Conservation (phyloP, 1,140 invertebrate species). For the Mactra quadrangularis region DNA sequence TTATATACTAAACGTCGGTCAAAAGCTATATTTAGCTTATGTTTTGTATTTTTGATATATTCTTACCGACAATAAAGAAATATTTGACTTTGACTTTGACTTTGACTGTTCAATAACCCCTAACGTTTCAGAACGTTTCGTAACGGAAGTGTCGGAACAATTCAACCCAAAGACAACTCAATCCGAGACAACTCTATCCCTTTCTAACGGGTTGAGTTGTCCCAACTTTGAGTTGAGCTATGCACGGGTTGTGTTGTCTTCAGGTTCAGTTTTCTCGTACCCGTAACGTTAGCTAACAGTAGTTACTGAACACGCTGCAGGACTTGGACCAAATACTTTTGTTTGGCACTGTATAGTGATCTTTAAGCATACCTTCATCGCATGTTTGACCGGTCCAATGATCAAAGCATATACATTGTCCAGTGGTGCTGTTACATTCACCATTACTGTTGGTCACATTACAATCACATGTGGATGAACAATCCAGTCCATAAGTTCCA, state of each 20-base stretch:
- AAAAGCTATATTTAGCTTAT: too few relatives aligned
- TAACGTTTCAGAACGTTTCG: too few relatives aligned
- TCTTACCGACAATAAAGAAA: too few relatives aligned
- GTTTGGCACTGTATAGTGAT: not conserved
- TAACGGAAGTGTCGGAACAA: too few relatives aligned
- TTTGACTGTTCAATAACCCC: too few relatives aligned
- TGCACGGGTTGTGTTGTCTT: not conserved
- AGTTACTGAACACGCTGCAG: too few relatives aligned
- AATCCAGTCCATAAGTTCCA: conserved; percentile 7
- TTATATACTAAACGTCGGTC: too few relatives aligned
- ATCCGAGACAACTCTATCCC: not conserved
- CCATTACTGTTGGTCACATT: not conserved
- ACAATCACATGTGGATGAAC: not conserved
- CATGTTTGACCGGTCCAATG: not conserved
- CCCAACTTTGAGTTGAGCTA: not conserved
- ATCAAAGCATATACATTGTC: not conserved
- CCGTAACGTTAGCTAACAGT: too few relatives aligned
- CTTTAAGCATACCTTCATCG: conserved; percentile 4
- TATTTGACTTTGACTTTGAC: too few relatives aligned
- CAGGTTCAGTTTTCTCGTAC: too few relatives aligned
- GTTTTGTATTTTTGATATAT: too few relatives aligned
- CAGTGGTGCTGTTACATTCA: not conserved
- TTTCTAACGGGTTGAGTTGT: not conserved
- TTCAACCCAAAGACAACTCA: not conserved
- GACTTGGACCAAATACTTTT: not conserved